Evolutionary conservation across 2,797 vertebrate genomes (phyloP).

Genomic region (Lithobates pipiens): DNA sequence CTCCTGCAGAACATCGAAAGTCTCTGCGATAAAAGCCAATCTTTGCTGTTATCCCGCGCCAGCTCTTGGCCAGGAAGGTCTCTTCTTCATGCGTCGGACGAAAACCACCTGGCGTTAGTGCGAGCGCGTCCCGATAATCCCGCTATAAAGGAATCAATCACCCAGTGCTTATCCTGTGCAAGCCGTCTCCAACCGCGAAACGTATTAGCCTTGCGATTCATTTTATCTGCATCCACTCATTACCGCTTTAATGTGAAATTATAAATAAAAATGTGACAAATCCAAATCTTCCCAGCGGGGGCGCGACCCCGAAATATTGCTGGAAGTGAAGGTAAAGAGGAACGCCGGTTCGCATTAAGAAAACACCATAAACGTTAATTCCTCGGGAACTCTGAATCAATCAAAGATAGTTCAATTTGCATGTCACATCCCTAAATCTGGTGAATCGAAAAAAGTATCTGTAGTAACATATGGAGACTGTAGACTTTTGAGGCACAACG

Average conservation of each 20-base stretch:
- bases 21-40: slow-evolving; percentile 8
- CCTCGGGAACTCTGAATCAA: too few relatives aligned
- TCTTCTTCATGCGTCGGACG: background rate
- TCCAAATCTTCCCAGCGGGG: background rate
- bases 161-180: background rate
- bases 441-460: too few relatives aligned
- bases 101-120: slow-evolving; percentile 5
- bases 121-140: background rate
- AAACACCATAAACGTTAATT: too few relatives aligned
- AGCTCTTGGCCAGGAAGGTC: background rate
- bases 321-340: too few relatives aligned
- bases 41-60: slow-evolving; percentile 22
- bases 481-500: too few relatives aligned
- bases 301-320: too few relatives aligned
- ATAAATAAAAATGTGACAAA: background rate
- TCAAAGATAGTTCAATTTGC: too few relatives aligned
- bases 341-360: too few relatives aligned
- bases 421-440: too few relatives aligned
- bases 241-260: background rate
- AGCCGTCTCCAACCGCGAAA: background rate
- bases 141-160: background rate
- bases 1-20: background rate
- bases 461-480: too few relatives aligned
- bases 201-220: background rate
- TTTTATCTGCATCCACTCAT: background rate